Conservation (phyloP, 2,797 vertebrate species). For the Aratinga solstitialis region DNA sequence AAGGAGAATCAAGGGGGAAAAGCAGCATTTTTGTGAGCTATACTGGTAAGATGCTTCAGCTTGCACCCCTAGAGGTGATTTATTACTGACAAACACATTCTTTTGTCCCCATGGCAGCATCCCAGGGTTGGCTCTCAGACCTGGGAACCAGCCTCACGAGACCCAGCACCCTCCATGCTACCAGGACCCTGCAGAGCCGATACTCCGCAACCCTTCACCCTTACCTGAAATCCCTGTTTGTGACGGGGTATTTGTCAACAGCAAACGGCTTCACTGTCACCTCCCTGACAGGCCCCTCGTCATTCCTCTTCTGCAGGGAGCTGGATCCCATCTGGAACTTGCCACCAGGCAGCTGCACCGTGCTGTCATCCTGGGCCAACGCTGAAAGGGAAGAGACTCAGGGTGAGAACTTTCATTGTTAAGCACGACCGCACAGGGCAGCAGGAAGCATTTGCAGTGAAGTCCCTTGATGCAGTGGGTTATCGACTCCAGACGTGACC, state of each 20-base stretch:
- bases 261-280: constrained; percentile 80
- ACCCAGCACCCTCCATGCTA: neutral
- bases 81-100: neutral
- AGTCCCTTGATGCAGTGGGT: neutral
- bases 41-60: neutral
- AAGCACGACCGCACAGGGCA: rapidly evolving
- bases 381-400: neutral
- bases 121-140: rapidly evolving
- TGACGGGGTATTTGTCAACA: constrained; percentile 87
- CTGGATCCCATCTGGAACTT: constrained; percentile 82
- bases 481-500: neutral
- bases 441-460: neutral
- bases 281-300: constrained; percentile 77
- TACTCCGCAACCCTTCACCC: neutral
- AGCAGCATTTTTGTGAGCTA: neutral
- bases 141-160: neutral
- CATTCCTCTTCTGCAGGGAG: constrained; percentile 77
- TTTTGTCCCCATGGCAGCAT: neutral
- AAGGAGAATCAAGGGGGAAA: neutral
- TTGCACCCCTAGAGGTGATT: rapidly evolving
- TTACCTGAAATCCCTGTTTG: constrained; percentile 91
- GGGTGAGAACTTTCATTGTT: rapidly evolving
- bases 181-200: neutral
- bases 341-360: constrained; percentile 84
- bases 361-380: neutral